phyloP scores from a whole-genome alignment of 1,140 invertebrate species.

The Antheraea mylitta region DNA sequence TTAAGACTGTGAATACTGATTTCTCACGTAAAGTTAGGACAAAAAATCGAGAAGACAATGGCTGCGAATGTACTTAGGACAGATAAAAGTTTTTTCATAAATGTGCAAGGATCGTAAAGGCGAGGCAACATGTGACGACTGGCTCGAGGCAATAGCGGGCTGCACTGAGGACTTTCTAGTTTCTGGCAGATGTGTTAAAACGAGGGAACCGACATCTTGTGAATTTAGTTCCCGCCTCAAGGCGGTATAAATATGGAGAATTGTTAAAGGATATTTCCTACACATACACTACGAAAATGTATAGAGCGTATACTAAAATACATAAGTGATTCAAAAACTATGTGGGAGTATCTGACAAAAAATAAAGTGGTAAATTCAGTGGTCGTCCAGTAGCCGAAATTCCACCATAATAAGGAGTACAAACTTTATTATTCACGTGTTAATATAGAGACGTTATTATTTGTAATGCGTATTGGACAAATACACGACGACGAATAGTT shows the following conservation, averaged over 20 bases:
- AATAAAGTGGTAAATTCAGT: no score
- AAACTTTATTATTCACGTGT: no score
- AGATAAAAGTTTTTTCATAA: slow-evolving; percentile 76
- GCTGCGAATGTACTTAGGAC: slow-evolving; percentile 45
- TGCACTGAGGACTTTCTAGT: slow-evolving; percentile 53
- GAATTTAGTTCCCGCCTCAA: slow-evolving; percentile 60
- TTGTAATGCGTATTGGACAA: no score
- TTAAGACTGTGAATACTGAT: neutral
- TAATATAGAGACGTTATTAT: no score
- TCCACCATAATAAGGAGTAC: no score
- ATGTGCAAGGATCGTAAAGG: slow-evolving; percentile 54
- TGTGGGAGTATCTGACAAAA: no score
- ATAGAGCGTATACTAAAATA: neutral
- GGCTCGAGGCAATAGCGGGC: slow-evolving; percentile 43
- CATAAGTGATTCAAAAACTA: no score
- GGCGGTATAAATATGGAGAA: slow-evolving; percentile 56
- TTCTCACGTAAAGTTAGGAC: neutral
- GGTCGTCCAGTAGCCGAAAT: no score
- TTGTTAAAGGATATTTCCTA: slow-evolving; percentile 25
- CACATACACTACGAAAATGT: neutral
- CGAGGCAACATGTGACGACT: slow-evolving; percentile 61
- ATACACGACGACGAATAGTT: no score
- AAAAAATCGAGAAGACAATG: slow-evolving; percentile 42
- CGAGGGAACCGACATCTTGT: slow-evolving; percentile 63
- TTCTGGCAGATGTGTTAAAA: slow-evolving; percentile 72